Base-by-base conservation (phyloP, 2,888 invertebrate species). In the Nomada fucata region DNA sequence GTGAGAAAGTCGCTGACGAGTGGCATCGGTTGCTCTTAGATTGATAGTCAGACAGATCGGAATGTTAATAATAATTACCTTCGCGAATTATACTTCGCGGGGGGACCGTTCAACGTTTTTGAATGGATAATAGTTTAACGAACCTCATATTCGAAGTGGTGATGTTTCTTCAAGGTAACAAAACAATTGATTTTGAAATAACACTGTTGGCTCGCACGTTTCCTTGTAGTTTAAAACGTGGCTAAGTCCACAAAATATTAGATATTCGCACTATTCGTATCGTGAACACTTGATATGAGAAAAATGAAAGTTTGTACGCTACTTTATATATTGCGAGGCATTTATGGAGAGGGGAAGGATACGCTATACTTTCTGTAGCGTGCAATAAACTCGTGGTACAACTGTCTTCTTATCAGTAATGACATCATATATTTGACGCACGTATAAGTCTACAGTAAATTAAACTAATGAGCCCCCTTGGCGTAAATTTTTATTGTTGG, bases 351-450 rank as follows among this genome's bases (percentile, higher is more conserved):
- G 26, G 20, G 23, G 52, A 0, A 50, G 26, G 15, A 52, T 1
- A 7, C 2, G 26, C 3, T 29, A 44, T 26, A 36, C 2, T 26
- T 13, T 44, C 42, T 50, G 20, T 29, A 11, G 13, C 2, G n/a
- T 5, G 2, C 26, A 18, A 44, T 7, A 42, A 64, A 63, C 57
- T 1, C 7, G 36, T 36, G 36, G 36, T 52, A 1, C 59, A 7
- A 64, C 44, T 55, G 4, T 18, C 10, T n/a, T 47, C 29, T 70
- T 79, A 78, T 78, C 64, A 60, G 70, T 10, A 20, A 7, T 60
- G 60, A 60, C 53, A 57, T 79, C 57, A 65, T 36, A n/a, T 42
- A 20, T 47, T 36, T n/a, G n/a, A 44, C 2, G 7, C 1, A n/a
- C 44, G 10, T n/a, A 10, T 18, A 69, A 78, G 64, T 36, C 13